phyloP scores from a whole-genome alignment of 2,888 invertebrate genomes.

The Baronia brevicornis region DNA sequence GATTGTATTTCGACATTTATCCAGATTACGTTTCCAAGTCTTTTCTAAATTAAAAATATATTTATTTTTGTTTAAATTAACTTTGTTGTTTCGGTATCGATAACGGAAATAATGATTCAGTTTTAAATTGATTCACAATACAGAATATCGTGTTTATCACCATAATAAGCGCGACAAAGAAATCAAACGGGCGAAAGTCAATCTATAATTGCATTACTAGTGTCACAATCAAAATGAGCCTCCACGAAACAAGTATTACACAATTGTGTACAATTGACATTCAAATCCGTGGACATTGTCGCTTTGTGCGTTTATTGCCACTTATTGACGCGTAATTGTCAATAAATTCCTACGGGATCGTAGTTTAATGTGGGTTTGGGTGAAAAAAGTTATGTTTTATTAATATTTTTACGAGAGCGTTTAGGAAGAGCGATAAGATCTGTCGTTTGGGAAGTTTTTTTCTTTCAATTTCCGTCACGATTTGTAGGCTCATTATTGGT shows the following conservation, averaged over 20 bases:
- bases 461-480: constrained; percentile 76
- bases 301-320: constrained; percentile 73
- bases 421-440: constrained; percentile 70
- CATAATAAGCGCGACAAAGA: constrained; percentile 61
- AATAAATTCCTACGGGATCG: constrained; percentile 74
- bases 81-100: no score
- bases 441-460: constrained; percentile 71
- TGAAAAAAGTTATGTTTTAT: constrained; percentile 75
- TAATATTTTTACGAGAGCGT: constrained; percentile 76
- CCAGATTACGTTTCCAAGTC: neutral
- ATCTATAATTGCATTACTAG: constrained; percentile 66
- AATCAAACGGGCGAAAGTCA: constrained; percentile 57
- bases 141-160: constrained; percentile 57
- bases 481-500: constrained; percentile 72
- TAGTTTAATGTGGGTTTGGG: constrained; percentile 75
- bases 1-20: constrained; percentile 20
- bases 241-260: constrained; percentile 71
- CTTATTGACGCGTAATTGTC: constrained; percentile 75
- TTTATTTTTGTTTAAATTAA: no score
- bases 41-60: constrained; percentile 4
- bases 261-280: constrained; percentile 75
- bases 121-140: constrained; percentile 57
- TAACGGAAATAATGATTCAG: constrained; percentile 48
- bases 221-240: constrained; percentile 67
- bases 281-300: constrained; percentile 72